Base-by-base conservation (phyloP, 1,140 invertebrate species). In the Acromyrmex charruanus region DNA sequence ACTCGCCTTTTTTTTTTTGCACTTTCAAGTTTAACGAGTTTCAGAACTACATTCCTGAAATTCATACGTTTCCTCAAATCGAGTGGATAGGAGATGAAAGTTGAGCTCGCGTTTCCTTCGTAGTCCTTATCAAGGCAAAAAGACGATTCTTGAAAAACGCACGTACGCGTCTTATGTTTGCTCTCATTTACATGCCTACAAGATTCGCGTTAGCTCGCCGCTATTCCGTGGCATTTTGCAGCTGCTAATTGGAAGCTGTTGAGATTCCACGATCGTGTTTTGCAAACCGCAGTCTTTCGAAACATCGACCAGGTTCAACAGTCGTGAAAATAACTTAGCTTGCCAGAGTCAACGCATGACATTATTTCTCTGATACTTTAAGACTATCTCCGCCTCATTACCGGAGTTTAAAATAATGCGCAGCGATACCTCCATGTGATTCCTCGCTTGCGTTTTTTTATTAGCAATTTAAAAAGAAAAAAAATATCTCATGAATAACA, bases 11-110 rank as follows among this genome's bases (percentile, higher is more conserved):
- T 25, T 71, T 31, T 31, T 6, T 66, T 72, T 82, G 49, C 39
- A 82, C 25, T 72, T 55, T 69, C 65, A 16, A 65, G 25, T 79
- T 66, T 81, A 81, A 81, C 65, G 65, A 81, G 65, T 71, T 81
- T 80, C 49, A 39, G 31, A 80, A 39, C 77, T 80, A 25, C 25
- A 49, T 49, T 80, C 65, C 9, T 39, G 49, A 69, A 81, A 71
- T 81, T 71, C 16, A 81, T 71, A 55, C 77, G 35, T 71, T 81
- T 81, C 14, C 77, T 39, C 65, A 21, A 35, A 31, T 18, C 35
- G 58, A 25, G 25, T 2, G 7, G n/a, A 14, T 28, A 28, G 25
- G 14, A n/a, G 35, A 80, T 53, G 31, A 39, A 69, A 55, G 51
- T 39, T 16, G 28, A 79, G 10, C 18, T 53, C 18, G 9, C 49